Evolutionary conservation across 2,888 invertebrate species (phyloP).

Genomic region (Drosophila multiciliata): DNA sequence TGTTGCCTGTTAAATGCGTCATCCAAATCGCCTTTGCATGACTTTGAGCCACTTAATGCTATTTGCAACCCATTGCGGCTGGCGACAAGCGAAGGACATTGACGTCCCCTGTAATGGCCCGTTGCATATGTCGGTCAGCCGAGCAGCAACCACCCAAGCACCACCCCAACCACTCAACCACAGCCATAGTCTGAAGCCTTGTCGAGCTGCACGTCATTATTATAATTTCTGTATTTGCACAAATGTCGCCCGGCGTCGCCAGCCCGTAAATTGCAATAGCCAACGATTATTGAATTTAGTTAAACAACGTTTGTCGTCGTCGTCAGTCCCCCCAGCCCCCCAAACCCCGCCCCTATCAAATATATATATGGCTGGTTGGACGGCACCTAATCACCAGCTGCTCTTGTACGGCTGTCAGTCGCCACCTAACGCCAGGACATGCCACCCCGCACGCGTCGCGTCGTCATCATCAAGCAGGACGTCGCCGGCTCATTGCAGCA

Average conservation of each 20-base stretch:
- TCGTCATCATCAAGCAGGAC: slow-evolving; percentile 14
- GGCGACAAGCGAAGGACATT: slow-evolving; percentile 53
- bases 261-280: slow-evolving; percentile 78
- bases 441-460: background rate
- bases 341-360: background rate
- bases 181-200: slow-evolving; percentile 27
- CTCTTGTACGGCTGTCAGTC: slow-evolving; percentile 53
- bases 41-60: slow-evolving; percentile 79
- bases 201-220: slow-evolving; percentile 72
- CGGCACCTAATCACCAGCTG: slow-evolving; percentile 70
- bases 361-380: slow-evolving; percentile 9
- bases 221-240: slow-evolving; percentile 82
- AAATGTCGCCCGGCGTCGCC: slow-evolving; percentile 62
- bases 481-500: slow-evolving; percentile 67
- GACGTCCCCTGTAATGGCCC: slow-evolving; percentile 49
- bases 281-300: slow-evolving; percentile 82
- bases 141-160: background rate
- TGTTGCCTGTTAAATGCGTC: slow-evolving; percentile 55
- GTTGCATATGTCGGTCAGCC: slow-evolving; percentile 59
- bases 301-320: slow-evolving; percentile 77
- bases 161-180: slow-evolving; percentile 1
- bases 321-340: slow-evolving; percentile 10
- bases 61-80: slow-evolving; percentile 77
- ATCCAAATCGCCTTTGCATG: slow-evolving; percentile 79
- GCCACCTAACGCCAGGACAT: slow-evolving; percentile 36